Percentiles rank a stretch among this genome's conserved stretches.
Conservation (phyloP, 2,888 invertebrate species). For the Sicus ferrugineus region DNA sequence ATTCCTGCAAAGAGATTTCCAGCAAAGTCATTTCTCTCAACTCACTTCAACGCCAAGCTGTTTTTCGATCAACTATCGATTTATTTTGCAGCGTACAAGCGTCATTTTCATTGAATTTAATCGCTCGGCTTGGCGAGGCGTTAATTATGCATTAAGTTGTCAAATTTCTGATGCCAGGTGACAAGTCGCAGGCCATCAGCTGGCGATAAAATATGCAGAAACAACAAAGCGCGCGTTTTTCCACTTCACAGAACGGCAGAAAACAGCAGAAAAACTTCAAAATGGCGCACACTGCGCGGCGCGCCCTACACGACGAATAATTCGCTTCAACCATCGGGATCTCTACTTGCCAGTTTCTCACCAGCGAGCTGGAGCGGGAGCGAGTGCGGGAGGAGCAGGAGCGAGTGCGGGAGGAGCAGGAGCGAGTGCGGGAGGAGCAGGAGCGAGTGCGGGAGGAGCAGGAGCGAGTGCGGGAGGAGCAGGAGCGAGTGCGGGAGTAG, state of each 20-base stretch:
- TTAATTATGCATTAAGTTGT: conserved; percentile 2
- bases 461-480: neutral
- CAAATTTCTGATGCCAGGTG: conserved; percentile 3
- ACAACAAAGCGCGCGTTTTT: neutral
- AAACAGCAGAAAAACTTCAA: neutral
- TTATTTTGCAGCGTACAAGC: too few species aligned
- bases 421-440: too few species aligned
- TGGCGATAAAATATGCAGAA: neutral
- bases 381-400: too few species aligned
- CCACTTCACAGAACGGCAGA: neutral
- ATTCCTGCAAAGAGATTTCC: too few species aligned
- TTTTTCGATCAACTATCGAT: neutral
- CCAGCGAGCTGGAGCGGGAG: neutral
- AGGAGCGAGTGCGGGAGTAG: neutral
- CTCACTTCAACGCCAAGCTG: too few species aligned
- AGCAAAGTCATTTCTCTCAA: too few species aligned
- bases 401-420: neutral
- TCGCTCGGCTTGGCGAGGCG: neutral
- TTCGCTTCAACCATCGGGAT: neutral
- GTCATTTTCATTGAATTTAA: too few species aligned
- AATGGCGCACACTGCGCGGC: neutral
- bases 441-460: neutral
- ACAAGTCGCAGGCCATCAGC: neutral
- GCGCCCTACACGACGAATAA: neutral
- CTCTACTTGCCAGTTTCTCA: neutral